phyloP scores from a whole-genome alignment of 2,797 vertebrate genomes.

The Odontamblyopus rebecca region DNA sequence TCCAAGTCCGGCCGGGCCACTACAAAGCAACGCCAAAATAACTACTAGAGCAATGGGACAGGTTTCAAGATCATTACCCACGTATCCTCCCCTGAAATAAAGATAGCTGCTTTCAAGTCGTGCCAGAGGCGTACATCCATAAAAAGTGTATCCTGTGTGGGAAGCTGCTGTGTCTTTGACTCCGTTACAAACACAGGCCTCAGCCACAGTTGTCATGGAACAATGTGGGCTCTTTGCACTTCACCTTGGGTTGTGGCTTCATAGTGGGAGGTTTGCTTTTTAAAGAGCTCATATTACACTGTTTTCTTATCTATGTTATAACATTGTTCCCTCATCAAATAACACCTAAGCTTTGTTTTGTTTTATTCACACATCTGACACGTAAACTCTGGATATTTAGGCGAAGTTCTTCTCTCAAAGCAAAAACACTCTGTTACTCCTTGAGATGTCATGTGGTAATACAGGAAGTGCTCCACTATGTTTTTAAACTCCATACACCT shows the following conservation, averaged over 20 bases:
- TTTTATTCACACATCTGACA: no score
- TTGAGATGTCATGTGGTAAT: no score
- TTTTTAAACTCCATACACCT: no score
- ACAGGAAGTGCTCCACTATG: no score
- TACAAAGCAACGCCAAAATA: constrained; percentile 62
- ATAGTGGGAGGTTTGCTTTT: constrained; percentile 60
- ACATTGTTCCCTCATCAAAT: no score
- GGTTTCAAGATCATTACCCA: constrained; percentile 51
- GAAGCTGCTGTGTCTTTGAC: constrained; percentile 48
- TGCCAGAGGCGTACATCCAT: constrained; percentile 59
- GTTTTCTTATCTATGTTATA: no score
- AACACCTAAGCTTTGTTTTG: no score
- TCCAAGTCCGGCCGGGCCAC: constrained; percentile 25
- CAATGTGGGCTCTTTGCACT: constrained; percentile 51
- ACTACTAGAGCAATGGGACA: constrained; percentile 48
- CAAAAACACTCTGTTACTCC: no score
- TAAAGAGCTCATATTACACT: not conserved
- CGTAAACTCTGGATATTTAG: no score
- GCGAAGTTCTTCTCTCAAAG: no score
- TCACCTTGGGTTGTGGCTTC: constrained; percentile 45
- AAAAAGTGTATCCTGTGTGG: constrained; percentile 65
- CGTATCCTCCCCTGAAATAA: constrained; percentile 63
- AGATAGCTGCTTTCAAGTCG: constrained; percentile 56
- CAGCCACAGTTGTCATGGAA: constrained; percentile 55
- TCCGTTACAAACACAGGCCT: constrained; percentile 46